Evolutionary conservation across 2,888 invertebrate genomes (phyloP).

Genomic region (Nemoura dubitans): DNA sequence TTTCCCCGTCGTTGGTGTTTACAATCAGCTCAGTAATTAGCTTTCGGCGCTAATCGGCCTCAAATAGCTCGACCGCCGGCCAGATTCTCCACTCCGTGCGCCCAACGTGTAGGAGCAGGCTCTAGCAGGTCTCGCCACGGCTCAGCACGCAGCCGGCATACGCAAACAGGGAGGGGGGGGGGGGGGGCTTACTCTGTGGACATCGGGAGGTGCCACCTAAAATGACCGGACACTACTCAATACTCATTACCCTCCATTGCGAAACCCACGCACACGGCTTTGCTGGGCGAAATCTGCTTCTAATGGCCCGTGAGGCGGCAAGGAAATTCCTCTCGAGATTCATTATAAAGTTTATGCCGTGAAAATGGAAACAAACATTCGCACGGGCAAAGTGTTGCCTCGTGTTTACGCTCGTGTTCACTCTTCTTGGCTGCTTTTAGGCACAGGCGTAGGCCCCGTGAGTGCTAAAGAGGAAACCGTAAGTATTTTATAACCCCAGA

Average conservation of each 20-base stretch:
- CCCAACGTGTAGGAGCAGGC: background rate
- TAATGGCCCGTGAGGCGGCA: background rate
- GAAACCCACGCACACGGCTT: background rate
- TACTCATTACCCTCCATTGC: background rate
- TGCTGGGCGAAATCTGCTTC: background rate
- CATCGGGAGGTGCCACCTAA: background rate
- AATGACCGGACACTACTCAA: background rate
- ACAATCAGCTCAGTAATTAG: constrained; percentile 38
- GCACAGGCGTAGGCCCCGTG: background rate
- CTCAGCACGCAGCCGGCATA: background rate
- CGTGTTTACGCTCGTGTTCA: background rate
- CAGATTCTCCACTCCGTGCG: background rate
- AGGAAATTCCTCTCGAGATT: background rate
- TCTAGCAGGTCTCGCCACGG: background rate
- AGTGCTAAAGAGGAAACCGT: background rate
- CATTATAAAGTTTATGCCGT: background rate
- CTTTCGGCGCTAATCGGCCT: constrained; percentile 25
- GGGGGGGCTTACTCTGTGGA: background rate
- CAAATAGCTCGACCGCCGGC: constrained; percentile 21
- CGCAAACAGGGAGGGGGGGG: background rate
- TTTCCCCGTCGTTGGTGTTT: background rate
- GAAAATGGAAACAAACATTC: background rate
- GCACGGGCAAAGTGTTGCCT: background rate
- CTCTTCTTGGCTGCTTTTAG: background rate
- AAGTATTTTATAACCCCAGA: background rate